Evolutionary conservation across 2,888 invertebrate genomes (phyloP), one percentile per base, ranked within the genome.

Genomic region (Volucella inanis): DNA sequence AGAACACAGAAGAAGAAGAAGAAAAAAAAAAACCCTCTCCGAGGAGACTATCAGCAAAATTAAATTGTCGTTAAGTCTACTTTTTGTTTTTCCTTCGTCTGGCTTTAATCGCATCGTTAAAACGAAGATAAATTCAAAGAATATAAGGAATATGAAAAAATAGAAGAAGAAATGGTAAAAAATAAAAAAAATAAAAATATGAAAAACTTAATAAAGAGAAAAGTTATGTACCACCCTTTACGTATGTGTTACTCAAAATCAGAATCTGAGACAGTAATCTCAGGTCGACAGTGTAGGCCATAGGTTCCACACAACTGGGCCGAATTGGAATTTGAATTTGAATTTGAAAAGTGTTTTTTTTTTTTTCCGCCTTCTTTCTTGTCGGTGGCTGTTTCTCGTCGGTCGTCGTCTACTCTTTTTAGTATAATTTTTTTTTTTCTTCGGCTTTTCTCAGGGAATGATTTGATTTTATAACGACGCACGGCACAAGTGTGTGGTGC

Each of bases 261-360:
- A 31, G 31, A 31, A 31, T 31, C 31, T 31, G 31, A 31, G 31
- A 31, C 4, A 38, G 39, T 31, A 50, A 41, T 78, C 64, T 64
- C 72, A 79, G 62, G 62, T 83, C 64, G 64, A 74, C 74, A 75
- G 74, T 79, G 74, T 79, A 84, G 83, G 83, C 74, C 79, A 79
- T 41, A 59, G 47, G 70, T 54, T 65, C 18, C 62, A 74, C 18
- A 55, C 83, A 70, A 61, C 68, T 84, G 74, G 52, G 45, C 74
- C 70, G 74, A 65, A 75, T 68, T 62, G 62, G 55, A 78, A 83
- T 79, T 84, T 79, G 68, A 79, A 83, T 79, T 84, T 79, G 68
- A 79, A 84, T 75, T 79, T 74, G 38, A 70, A 74, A 75, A 70
- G 52, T 67, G 59, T 52, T 50, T 45, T 49, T 55, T 62, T 47